phyloP scores from a whole-genome alignment of 2,113 vertebrate species.

The Theristicus caerulescens region DNA sequence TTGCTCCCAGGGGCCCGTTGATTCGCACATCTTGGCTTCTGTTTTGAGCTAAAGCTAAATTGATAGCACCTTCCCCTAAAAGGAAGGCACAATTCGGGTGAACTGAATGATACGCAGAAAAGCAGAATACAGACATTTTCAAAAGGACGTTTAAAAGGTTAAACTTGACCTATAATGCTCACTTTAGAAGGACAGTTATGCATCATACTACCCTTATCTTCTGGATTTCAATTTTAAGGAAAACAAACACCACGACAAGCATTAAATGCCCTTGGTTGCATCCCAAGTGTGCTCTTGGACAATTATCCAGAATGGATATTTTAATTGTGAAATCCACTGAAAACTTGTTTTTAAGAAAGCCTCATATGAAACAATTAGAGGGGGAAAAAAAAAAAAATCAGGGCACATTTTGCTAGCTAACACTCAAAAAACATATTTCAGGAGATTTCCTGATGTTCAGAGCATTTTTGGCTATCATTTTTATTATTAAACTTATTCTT shows the following conservation, averaged over 20 bases:
- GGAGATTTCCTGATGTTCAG: not conserved
- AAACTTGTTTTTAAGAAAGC: not conserved
- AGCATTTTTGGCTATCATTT: not conserved
- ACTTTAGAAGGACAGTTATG: not conserved
- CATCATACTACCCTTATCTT: not conserved
- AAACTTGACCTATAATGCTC: fast-evolving
- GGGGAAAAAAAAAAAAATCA: not conserved
- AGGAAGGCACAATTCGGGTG: not conserved
- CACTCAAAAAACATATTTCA: not conserved
- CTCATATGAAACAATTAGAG: not conserved
- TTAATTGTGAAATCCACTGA: not conserved
- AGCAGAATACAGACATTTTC: not conserved
- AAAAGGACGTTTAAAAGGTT: not conserved
- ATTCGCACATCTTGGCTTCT: conserved; percentile 91
- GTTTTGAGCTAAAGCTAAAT: conserved; percentile 87
- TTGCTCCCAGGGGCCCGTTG: conserved; percentile 89
- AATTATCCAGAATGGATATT: not conserved
- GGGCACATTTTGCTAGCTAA: not conserved
- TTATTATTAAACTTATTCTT: not conserved
- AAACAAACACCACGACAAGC: not conserved
- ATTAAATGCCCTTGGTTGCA: not conserved
- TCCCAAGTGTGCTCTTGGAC: not conserved
- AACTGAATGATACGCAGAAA: not conserved
- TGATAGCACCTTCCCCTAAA: conserved; percentile 97
- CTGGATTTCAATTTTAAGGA: not conserved